Conservation (phyloP, 2,888 invertebrate genomes). For the Cryptophagus acutangulus region DNA sequence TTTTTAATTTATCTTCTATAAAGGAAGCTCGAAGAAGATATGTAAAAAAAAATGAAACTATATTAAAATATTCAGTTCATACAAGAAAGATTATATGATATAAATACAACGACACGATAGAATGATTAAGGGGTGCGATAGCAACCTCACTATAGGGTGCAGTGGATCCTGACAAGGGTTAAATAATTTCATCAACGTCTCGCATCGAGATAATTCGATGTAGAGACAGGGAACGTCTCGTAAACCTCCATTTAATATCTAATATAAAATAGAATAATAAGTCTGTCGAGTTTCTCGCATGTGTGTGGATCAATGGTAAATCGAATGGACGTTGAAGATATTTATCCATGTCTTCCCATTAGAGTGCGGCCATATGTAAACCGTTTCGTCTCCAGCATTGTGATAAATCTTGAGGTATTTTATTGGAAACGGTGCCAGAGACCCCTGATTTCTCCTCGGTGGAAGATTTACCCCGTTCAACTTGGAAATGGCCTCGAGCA, state of each 20-base stretch:
- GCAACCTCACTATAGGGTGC: neutral
- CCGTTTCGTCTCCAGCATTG: constrained; percentile 18
- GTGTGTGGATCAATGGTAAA: constrained; percentile 2
- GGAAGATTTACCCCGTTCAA: constrained; percentile 26
- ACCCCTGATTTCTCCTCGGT: neutral
- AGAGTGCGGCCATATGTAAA: constrained; percentile 26
- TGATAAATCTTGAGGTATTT: constrained; percentile 26
- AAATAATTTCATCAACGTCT: constrained; percentile 28
- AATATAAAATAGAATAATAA: constrained; percentile 10
- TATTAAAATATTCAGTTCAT: no score
- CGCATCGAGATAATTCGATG: constrained; percentile 22
- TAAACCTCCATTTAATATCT: constrained; percentile 4
- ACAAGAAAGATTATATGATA: no score
- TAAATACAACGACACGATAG: no score
- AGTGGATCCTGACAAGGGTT: constrained; percentile 25
- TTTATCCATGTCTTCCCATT: constrained; percentile 11
- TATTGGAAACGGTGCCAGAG: constrained; percentile 25
- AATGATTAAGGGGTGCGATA: no score
- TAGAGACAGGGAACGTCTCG: constrained; percentile 13
- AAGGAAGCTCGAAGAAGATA: no score
- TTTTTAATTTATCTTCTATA: no score
- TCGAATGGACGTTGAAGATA: constrained; percentile 6
- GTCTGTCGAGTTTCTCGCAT: neutral
- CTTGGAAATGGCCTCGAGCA: constrained; percentile 26
- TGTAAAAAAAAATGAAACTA: no score